A percentile compares a stretch with the other conserved stretches of the same genome.
These are phyloP conservation scores for Procambarus virginalis DNA, from an alignment of 1,140 invertebrate genomes.

Conservation along the genomic window DNA sequence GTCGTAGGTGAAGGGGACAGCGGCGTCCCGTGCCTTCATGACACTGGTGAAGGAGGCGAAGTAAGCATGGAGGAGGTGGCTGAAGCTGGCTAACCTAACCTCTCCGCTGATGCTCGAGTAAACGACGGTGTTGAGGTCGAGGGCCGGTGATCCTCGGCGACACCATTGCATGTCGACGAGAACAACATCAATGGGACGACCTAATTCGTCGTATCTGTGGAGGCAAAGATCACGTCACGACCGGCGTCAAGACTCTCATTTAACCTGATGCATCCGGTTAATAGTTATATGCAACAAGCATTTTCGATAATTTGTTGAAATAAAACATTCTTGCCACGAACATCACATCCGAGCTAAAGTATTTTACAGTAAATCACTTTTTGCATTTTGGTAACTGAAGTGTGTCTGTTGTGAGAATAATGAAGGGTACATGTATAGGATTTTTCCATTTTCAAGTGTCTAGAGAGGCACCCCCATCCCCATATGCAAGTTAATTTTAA, in stretches of 20 bases:
- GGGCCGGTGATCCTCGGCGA: slow-evolving; percentile 2
- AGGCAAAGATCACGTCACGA: background rate
- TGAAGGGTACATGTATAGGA: no score
- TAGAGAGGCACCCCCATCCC: no score
- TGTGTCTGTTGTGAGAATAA: no score
- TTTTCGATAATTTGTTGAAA: no score
- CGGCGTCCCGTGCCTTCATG: background rate
- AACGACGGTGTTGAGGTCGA: slow-evolving; percentile 13
- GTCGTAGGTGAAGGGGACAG: slow-evolving; percentile 13
- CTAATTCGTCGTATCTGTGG: background rate
- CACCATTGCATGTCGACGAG: slow-evolving; percentile 14
- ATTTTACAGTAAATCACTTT: no score
- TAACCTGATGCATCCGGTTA: background rate
- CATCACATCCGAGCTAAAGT: no score
- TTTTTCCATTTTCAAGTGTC: no score
- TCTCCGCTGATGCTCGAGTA: background rate
- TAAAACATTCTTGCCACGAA: no score
- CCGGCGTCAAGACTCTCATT: background rate
- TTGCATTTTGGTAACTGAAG: no score
- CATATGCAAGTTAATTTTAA: no score
- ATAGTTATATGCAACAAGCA: no score
- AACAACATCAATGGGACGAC: background rate
- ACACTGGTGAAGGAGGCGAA: background rate
- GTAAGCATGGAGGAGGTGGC: background rate
- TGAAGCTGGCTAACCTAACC: background rate